Evolutionary conservation across 1,140 invertebrate genomes (phyloP).

Genomic region (Planococcus citri): DNA sequence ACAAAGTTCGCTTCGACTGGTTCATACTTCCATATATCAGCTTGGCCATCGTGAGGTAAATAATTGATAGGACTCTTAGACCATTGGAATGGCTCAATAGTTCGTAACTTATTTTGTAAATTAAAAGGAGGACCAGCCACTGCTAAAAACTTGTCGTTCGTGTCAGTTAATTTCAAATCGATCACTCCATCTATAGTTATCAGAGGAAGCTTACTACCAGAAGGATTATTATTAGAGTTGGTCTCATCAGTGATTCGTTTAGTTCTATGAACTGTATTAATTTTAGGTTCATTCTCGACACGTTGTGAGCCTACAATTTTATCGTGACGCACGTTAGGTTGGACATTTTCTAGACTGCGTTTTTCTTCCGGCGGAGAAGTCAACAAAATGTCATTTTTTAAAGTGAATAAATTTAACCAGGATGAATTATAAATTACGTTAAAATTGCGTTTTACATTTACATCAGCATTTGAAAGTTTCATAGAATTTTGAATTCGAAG

Average conservation of each 20-base stretch:
- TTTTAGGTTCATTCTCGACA: background rate
- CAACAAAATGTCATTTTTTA: background rate
- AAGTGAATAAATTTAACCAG: background rate
- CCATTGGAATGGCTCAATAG: constrained; percentile 54
- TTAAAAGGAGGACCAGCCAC: constrained; percentile 28
- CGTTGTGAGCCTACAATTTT: background rate
- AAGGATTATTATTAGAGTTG: background rate
- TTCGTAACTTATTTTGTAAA: constrained; percentile 30
- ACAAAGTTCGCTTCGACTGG: constrained; percentile 41
- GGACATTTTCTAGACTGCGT: background rate
- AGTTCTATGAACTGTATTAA: background rate
- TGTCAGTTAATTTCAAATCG: constrained; percentile 27
- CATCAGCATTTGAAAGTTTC: no score
- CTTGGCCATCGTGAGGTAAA: constrained; percentile 57
- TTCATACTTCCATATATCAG: constrained; percentile 59
- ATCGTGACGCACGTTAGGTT: background rate
- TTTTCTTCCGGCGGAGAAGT: background rate
- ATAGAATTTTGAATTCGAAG: no score
- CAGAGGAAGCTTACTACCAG: background rate
- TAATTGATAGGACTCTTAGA: constrained; percentile 47
- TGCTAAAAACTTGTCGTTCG: constrained; percentile 23
- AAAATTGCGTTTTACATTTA: background rate
- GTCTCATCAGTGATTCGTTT: background rate
- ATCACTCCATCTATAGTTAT: constrained; percentile 24
- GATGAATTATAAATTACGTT: background rate